These are phyloP conservation scores for Murina feae DNA, from an alignment of 2,113 vertebrate genomes.

Conservation along the genomic window DNA sequence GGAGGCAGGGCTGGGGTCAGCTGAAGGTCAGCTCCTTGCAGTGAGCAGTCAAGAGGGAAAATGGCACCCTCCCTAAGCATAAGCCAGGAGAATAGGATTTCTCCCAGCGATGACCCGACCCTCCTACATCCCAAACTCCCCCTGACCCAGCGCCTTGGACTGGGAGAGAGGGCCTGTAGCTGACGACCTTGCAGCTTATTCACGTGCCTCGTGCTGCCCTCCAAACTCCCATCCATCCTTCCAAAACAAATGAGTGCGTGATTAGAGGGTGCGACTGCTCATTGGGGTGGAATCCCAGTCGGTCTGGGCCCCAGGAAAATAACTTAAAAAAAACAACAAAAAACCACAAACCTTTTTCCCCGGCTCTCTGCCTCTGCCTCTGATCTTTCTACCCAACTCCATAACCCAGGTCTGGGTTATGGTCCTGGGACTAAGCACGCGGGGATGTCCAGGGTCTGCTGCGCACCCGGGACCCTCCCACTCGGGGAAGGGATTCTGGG, in stretches of 20 bases:
- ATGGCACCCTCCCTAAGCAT: background rate
- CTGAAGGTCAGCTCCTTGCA: constrained; percentile 15
- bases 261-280: background rate
- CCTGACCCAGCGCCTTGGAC: background rate
- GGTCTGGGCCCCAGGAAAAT: background rate
- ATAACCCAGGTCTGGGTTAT: background rate
- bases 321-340: background rate
- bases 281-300: background rate
- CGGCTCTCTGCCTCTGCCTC: too few relatives aligned
- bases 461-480: background rate
- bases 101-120: background rate
- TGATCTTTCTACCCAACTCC: background rate
- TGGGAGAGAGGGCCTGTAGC: background rate
- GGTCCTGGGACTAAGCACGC: background rate
- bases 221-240: background rate
- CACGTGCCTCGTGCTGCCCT: background rate
- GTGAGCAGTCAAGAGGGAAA: background rate
- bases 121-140: background rate
- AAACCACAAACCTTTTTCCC: background rate
- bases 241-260: background rate
- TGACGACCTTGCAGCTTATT: background rate
- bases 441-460: background rate
- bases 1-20: background rate
- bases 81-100: background rate
- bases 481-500: background rate